Evolutionary conservation across 53 echinoderm and acorn worm genomes (phyloP).

Genomic region (Patiria pectinifera): DNA sequence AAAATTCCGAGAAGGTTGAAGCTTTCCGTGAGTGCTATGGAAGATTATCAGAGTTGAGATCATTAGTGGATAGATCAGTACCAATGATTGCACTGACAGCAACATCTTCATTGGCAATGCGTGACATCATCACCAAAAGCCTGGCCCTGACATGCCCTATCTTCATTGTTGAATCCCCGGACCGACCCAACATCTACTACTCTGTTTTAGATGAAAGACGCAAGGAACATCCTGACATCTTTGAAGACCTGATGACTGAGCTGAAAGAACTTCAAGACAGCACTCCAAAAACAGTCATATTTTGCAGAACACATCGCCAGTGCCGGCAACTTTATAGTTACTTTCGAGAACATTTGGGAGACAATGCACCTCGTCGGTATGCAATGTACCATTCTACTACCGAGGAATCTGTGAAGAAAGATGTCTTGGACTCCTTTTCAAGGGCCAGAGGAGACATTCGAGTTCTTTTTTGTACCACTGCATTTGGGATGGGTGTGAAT

Average conservation of each 20-base stretch:
- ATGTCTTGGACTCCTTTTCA: not conserved
- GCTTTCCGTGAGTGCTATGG: conserved; percentile 47
- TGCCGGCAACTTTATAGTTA: conserved; percentile 11
- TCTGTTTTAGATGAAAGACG: not conserved
- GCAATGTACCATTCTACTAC: conserved; percentile 65
- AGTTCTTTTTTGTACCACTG: conserved; percentile 47
- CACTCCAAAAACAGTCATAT: conserved; percentile 9
- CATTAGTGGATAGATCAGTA: conserved; percentile 28
- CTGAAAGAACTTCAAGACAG: not conserved
- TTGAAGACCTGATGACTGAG: conserved; percentile 24
- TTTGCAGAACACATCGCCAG: conserved; percentile 31
- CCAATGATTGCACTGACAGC: conserved; percentile 61
- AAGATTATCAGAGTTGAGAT: conserved; percentile 42
- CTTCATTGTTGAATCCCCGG: conserved; percentile 47
- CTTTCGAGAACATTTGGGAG: conserved; percentile 22
- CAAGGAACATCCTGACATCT: not conserved
- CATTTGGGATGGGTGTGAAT: conserved; percentile 58
- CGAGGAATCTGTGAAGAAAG: conserved; percentile 13
- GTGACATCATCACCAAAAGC: conserved; percentile 8
- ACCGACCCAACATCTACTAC: conserved; percentile 53
- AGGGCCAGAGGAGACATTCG: conserved; percentile 53
- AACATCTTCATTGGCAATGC: conserved; percentile 39
- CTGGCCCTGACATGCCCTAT: conserved; percentile 7
- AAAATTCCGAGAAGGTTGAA: not conserved
- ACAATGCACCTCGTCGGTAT: not conserved